These are phyloP conservation scores for Thalassophryne amazonica DNA, from an alignment of 2,797 vertebrate genomes.

Conservation along the genomic window DNA sequence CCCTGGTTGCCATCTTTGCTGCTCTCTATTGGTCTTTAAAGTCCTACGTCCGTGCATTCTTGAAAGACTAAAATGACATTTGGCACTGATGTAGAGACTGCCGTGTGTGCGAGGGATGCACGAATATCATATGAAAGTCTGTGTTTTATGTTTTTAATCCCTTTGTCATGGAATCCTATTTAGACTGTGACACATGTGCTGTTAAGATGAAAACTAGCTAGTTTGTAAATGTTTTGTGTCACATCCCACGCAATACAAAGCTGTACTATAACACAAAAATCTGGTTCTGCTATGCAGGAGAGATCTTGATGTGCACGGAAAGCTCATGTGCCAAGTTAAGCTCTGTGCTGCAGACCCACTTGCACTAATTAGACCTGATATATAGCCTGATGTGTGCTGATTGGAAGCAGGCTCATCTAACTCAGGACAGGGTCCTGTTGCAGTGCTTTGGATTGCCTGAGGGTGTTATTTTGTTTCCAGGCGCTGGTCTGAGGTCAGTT, in stretches of 20 bases:
- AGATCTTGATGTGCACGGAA: slow-evolving; percentile 68
- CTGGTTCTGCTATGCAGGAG: slow-evolving; percentile 72
- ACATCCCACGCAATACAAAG: slow-evolving; percentile 68
- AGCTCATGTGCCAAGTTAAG: slow-evolving; percentile 67
- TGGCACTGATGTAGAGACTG: slow-evolving; percentile 23
- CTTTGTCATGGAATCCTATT: slow-evolving; percentile 68
- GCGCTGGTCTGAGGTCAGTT: slow-evolving; percentile 54
- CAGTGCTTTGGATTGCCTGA: slow-evolving; percentile 42
- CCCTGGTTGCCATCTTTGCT: neutral
- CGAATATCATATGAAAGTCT: slow-evolving; percentile 50
- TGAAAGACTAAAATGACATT: slow-evolving; percentile 23
- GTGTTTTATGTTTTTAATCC: slow-evolving; percentile 65
- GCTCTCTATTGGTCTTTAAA: slow-evolving; percentile 21
- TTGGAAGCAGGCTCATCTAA: slow-evolving; percentile 74
- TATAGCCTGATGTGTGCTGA: slow-evolving; percentile 73
- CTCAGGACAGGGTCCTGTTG: slow-evolving; percentile 59
- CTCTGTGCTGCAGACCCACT: slow-evolving; percentile 61
- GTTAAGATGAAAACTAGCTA: slow-evolving; percentile 68
- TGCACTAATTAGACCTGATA: slow-evolving; percentile 76
- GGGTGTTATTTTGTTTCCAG: slow-evolving; percentile 67
- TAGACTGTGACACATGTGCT: slow-evolving; percentile 75
- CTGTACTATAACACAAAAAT: slow-evolving; percentile 64
- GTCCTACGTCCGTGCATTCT: slow-evolving; percentile 14
- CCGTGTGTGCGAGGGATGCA: slow-evolving; percentile 26
- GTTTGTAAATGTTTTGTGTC: slow-evolving; percentile 71